Base-by-base conservation (phyloP, 2,113 vertebrate genomes). In the Sinosuthora webbiana region DNA sequence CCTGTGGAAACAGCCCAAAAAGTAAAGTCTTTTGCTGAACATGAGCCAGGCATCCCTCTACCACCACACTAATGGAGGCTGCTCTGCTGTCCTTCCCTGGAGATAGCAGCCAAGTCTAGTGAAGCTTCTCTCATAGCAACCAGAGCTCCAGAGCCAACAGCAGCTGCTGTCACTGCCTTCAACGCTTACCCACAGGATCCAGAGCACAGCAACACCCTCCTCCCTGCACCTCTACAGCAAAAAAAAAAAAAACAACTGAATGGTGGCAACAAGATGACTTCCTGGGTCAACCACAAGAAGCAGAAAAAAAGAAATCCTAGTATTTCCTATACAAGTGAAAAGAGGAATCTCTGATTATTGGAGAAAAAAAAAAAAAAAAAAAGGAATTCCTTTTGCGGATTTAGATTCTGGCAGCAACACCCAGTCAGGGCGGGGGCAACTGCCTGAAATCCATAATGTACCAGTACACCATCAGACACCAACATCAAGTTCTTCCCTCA, bases 91-190 rank as follows among this genome's bases (percentile, higher is more conserved):
- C 98, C 97, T 96, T 98, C 98, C 98, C 98, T 98, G 96, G 98
- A 98, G 98, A 98, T 97, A 94, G 97, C 98, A 97, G 98, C 98
- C 98, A 98, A 97, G 97, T 97, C 98, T 97, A 98, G 97, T 98
- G 97, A 98, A 98, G 98, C 98, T 98, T 98, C 97, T 98, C 98
- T 98, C 98, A 97, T 98, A 98, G 98, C 98, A 98, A 98, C 98
- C 97, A 97, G 97, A 97, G 98, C 97, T 98, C 97, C 95, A 95
- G 97, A 98, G 98, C 98, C 97, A 97, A 95, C 95, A 93, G 97
- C 98, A 98, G 98, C 98, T 98, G 98, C 98, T 93, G 97, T 97
- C 95, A 92, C 97, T 83, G 97, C 97, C 97, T 97, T 95, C 94
- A 97, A 97, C 63, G 97, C 96, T 96, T 97, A 97, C 97, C 94